Conservation (phyloP, 2,113 vertebrate genomes). For the Polyodon spathula region DNA sequence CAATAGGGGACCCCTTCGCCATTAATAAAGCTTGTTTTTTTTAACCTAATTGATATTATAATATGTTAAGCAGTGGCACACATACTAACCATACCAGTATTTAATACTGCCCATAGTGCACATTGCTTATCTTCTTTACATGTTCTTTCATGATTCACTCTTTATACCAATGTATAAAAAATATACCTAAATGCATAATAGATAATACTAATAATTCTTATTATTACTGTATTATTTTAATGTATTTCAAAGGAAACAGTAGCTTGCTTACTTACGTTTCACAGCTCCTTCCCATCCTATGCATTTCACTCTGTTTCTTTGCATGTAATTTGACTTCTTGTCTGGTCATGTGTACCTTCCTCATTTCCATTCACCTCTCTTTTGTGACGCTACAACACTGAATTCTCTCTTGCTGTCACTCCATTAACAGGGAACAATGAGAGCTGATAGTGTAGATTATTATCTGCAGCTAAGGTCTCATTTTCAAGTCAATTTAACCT, state of each 20-base stretch:
- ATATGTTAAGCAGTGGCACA: too few species aligned
- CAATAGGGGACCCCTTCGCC: slow-evolving; percentile 36
- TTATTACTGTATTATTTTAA: too few species aligned
- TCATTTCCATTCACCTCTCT: slow-evolving; percentile 59
- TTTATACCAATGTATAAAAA: too few species aligned
- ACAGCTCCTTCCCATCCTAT: slow-evolving; percentile 13
- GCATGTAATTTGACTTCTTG: slow-evolving; percentile 69
- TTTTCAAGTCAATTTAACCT: slow-evolving; percentile 74
- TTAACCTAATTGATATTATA: too few species aligned
- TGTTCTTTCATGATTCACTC: too few species aligned
- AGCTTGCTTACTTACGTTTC: slow-evolving; percentile 11
- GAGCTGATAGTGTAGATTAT: slow-evolving; percentile 57
- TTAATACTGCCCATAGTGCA: too few species aligned
- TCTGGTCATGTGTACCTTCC: slow-evolving; percentile 58
- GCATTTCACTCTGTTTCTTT: slow-evolving; percentile 40
- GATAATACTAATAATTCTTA: too few species aligned
- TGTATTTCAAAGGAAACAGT: too few species aligned
- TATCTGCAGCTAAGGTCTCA: slow-evolving; percentile 64
- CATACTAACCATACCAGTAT: too few species aligned
- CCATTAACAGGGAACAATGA: slow-evolving; percentile 64
- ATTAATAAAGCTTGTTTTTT: slow-evolving; percentile 22
- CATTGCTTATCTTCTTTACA: too few species aligned
- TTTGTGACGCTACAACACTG: slow-evolving; percentile 60
- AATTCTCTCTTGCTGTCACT: slow-evolving; percentile 65
- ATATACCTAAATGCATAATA: too few species aligned